Conservation (phyloP, 2,888 invertebrate genomes). For the Drosophila fungiperda region DNA sequence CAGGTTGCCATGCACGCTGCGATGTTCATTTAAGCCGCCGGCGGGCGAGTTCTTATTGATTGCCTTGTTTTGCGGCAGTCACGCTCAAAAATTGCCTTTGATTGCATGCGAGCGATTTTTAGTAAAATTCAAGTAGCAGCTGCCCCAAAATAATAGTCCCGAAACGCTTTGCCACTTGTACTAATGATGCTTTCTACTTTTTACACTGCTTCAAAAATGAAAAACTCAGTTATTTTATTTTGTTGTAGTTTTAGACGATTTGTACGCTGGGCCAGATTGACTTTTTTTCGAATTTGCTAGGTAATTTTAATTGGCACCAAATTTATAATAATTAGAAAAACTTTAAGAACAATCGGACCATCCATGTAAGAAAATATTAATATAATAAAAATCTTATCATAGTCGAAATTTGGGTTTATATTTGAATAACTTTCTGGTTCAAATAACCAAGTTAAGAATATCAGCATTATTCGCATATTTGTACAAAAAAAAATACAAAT, state of each 20-base stretch:
- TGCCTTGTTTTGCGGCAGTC: constrained; percentile 41
- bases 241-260: neutral
- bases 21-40: constrained; percentile 59
- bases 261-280: neutral
- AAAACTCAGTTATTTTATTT: neutral
- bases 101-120: constrained; percentile 30
- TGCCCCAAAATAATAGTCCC: constrained; percentile 21
- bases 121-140: constrained; percentile 35
- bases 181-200: constrained; percentile 41
- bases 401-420: neutral
- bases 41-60: constrained; percentile 54
- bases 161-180: constrained; percentile 37
- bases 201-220: neutral
- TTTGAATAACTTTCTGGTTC: neutral
- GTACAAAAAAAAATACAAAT: neutral
- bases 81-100: constrained; percentile 32
- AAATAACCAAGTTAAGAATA: neutral
- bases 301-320: neutral
- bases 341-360: neutral
- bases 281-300: neutral
- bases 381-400: neutral
- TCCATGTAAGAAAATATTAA: neutral
- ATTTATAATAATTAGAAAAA: neutral
- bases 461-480: neutral
- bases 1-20: constrained; percentile 43